Evolutionary conservation across 2,797 vertebrate genomes (phyloP), one percentile per base, ranked within the genome.

Genomic region (Nannoperca obscura): DNA sequence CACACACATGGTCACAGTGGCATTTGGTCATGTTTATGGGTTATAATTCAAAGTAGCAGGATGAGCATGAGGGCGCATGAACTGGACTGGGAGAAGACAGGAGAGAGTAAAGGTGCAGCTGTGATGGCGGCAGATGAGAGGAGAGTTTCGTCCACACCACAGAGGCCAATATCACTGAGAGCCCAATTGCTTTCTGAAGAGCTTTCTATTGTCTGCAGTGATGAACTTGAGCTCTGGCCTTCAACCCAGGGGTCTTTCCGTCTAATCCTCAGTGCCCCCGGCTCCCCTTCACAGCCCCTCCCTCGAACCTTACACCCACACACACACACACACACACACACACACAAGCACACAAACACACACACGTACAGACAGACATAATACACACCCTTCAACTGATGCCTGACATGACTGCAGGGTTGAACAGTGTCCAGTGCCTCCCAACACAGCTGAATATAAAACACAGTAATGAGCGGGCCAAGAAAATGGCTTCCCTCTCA

Each of bases 221-320:
- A 96, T 95, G 95, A 97, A 96, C 96, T 97, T 97, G 96, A 97
- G 96, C 96, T 93, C 90, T 95, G 96, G 95, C 96, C 95, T 96
- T 94, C 96, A 95, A 95, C 96, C 95, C 94, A 87, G 30, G 91
- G 95, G 95, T 94, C 95, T 86, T 76, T 92, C 93, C 91, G 84
- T 93, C 89, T 94, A 93, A 95, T 94, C 91, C 91, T 71, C 71
- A 92, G 60, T 66, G 86, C 93, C 88, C 71, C 88, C 65, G 73
- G 76, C 84, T 87, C 85, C 75, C 69, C 72, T 59, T 50, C 71
- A 47, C 63, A 75, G 64, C 86, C 87, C 71, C 82, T 58, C 80
- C 79, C 82, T 69, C 20, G 19, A 66, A 81, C 63, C 75, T 40
- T 40, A 60, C 77, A 40, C 62, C 34, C 62, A 24, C 74, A 63